Evolutionary conservation across 2,113 vertebrate genomes (phyloP).

Genomic region (Microcebus lehilahytsara): DNA sequence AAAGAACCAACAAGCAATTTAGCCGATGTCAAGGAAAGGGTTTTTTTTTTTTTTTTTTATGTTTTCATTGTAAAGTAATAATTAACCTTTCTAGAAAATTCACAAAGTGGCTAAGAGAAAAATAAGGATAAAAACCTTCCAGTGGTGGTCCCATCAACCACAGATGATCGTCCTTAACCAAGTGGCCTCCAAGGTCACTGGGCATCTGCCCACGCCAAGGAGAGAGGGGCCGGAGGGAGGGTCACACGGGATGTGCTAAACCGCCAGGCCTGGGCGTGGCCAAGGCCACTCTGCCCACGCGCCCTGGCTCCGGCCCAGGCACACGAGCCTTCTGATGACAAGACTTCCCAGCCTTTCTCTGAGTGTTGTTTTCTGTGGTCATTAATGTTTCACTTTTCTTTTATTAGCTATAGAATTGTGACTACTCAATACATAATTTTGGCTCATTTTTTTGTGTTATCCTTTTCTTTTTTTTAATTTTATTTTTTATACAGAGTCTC

Average conservation of each 20-base stretch:
- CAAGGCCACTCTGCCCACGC: neutral
- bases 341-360: neutral
- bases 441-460: neutral
- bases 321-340: fast-evolving
- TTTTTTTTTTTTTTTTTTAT: neutral
- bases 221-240: neutral
- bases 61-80: neutral
- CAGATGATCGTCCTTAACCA: neutral
- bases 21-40: neutral
- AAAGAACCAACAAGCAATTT: neutral
- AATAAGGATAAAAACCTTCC: neutral
- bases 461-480: neutral
- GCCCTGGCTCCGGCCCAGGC: neutral
- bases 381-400: neutral
- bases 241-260: neutral
- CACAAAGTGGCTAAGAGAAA: neutral
- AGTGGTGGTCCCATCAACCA: neutral
- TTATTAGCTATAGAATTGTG: neutral
- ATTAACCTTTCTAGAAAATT: neutral
- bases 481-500: too few relatives aligned
- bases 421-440: neutral
- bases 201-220: neutral
- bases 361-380: neutral
- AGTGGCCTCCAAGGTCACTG: neutral
- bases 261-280: neutral